Evolutionary conservation across 2,888 invertebrate genomes (phyloP), one percentile per base, ranked within the genome.

Genomic region (Ditula angustiorana): DNA sequence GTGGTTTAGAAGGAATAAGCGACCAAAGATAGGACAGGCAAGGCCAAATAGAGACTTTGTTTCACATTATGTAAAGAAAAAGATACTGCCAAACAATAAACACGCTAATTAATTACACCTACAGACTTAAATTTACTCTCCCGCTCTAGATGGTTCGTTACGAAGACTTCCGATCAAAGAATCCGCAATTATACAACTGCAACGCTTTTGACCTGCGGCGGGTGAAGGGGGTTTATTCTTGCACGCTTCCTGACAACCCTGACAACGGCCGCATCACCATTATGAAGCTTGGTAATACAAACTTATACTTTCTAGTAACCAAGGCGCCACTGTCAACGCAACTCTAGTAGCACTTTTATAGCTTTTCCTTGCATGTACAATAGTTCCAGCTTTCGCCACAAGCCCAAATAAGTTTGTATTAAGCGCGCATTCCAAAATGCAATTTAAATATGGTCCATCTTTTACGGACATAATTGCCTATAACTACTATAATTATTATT

Each of bases 141-240:
- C 19, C n/a, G 7, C 71, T 67, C 2, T 74, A 92, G 92, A 86
- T 92, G 86, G 83, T 88, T 2, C 85, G 92, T 1, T 92, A 92
- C 68, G 91, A 91, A 71, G 81, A 87, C 0, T 92, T 92, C 66
- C 83, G 84, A 0, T 72, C 71, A 0, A 83, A 86, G 50, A 86
- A 90, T 68, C 75, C 81, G 0, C 79, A 86, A 52, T 70, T 92
- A 0, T 92, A 90, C 71, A 74, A 88, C 46, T 91, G 90, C 64
- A 86, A 85, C 2, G 81, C 86, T 0, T 92, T 92, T 56, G 86
- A 78, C 0, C 78, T 91, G 35, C 81, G 82, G 44, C 84, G 82
- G 37, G 89, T 91, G 4, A 85, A 85, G 56, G 67, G 87, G 13
- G 89, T 92, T 0, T 90, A 87, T 60, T 87, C 77, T 0, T 90